These are phyloP conservation scores for Calameuta idolon DNA, from an alignment of 2,888 invertebrate species.

Conservation along the genomic window DNA sequence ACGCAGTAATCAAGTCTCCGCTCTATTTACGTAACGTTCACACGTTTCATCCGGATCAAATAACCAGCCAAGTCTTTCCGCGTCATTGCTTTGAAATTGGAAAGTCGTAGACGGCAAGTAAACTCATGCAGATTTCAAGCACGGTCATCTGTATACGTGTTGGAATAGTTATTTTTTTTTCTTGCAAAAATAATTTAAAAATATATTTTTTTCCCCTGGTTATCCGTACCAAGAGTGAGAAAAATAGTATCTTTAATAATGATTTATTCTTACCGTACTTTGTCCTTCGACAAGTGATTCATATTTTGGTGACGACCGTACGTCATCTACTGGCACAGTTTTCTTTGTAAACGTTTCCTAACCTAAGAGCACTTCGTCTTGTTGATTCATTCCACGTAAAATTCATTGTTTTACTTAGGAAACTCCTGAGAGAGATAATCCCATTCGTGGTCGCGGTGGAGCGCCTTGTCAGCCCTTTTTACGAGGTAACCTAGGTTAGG, in stretches of 20 bases:
- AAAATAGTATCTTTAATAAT: background rate
- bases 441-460: background rate
- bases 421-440: background rate
- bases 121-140: background rate
- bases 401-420: background rate
- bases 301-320: background rate
- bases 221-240: background rate
- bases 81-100: background rate
- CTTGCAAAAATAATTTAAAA: background rate
- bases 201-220: background rate
- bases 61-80: background rate
- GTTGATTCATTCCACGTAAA: background rate
- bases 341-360: background rate
- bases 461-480: background rate
- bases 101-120: background rate
- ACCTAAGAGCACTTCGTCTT: background rate
- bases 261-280: background rate
- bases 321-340: background rate
- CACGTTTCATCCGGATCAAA: background rate
- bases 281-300: background rate
- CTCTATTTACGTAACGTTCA: constrained; percentile 1
- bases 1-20: background rate
- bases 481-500: background rate
- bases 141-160: background rate
- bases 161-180: too few relatives aligned